Conservation (phyloP, 2,113 vertebrate genomes). For the Oriolus oriolus region DNA sequence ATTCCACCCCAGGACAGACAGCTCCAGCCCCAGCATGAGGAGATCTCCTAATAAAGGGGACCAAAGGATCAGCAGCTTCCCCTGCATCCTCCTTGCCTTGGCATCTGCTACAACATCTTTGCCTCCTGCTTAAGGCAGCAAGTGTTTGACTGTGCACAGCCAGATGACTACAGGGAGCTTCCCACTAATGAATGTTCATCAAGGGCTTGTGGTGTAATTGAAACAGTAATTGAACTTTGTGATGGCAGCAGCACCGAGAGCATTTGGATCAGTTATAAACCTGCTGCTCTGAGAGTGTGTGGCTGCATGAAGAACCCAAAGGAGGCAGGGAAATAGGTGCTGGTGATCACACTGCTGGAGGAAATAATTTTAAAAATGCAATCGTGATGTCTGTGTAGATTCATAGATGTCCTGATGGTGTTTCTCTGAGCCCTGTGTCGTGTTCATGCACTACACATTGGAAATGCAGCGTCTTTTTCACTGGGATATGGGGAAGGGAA, state of each 20-base stretch:
- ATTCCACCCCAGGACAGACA: background rate
- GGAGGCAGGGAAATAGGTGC: background rate
- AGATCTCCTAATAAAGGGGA: background rate
- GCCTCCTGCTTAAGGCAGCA: background rate
- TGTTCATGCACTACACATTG: background rate
- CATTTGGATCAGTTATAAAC: background rate
- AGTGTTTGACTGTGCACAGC: background rate
- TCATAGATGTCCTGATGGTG: background rate
- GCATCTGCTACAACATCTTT: conserved; percentile 3
- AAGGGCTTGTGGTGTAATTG: background rate
- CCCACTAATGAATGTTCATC: conserved; percentile 18
- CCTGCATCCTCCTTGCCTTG: background rate
- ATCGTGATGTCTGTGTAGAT: background rate
- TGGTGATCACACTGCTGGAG: background rate
- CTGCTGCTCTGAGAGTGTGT: background rate
- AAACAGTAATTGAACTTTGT: conserved; percentile 35
- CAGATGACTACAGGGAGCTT: background rate
- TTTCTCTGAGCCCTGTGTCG: fast-evolving
- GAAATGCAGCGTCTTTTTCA: background rate
- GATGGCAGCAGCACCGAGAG: background rate
- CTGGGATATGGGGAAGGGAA: background rate
- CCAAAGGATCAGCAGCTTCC: background rate
- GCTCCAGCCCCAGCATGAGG: background rate
- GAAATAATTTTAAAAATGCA: background rate
- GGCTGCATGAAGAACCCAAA: background rate